These are phyloP conservation scores for Phylloscopus collybita DNA, from an alignment of 2,797 vertebrate genomes.

Conservation along the genomic window DNA sequence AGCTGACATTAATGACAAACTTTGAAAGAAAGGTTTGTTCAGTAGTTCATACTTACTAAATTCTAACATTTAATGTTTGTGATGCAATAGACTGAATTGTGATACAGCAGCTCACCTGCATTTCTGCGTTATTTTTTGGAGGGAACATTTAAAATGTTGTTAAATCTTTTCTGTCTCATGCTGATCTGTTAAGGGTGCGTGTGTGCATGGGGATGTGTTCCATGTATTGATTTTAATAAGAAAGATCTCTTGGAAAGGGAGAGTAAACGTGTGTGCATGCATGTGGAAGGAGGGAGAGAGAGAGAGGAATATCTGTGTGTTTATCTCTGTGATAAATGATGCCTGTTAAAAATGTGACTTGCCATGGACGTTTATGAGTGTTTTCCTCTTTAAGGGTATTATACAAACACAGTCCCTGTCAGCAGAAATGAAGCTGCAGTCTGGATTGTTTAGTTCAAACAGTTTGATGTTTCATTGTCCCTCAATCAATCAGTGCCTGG, in stretches of 20 bases:
- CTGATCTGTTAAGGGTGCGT: background rate
- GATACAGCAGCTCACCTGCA: slow-evolving; percentile 30
- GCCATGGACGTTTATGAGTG: background rate
- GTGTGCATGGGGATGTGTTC: background rate
- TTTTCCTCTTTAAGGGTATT: slow-evolving; percentile 17
- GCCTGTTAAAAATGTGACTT: slow-evolving; percentile 37
- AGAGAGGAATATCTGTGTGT: background rate
- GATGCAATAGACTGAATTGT: slow-evolving; percentile 47
- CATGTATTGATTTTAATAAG: slow-evolving; percentile 58
- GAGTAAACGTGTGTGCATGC: slow-evolving; percentile 46
- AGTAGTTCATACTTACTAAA: slow-evolving; percentile 72
- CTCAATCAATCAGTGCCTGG: slow-evolving; percentile 3
- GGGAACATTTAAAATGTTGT: background rate
- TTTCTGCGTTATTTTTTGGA: background rate
- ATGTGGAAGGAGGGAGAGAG: slow-evolving; percentile 27
- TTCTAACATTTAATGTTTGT: slow-evolving; percentile 84
- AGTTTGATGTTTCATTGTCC: slow-evolving; percentile 46
- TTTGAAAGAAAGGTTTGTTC: slow-evolving; percentile 73
- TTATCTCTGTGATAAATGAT: slow-evolving; percentile 42
- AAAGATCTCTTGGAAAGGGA: slow-evolving; percentile 30
- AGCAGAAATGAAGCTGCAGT: slow-evolving; percentile 32
- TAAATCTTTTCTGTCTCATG: background rate
- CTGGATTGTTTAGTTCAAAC: slow-evolving; percentile 30
- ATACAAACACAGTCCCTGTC: background rate
- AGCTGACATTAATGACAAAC: slow-evolving; percentile 79